Conservation (phyloP, 1,140 invertebrate species). For the Drosophila persimilis region DNA sequence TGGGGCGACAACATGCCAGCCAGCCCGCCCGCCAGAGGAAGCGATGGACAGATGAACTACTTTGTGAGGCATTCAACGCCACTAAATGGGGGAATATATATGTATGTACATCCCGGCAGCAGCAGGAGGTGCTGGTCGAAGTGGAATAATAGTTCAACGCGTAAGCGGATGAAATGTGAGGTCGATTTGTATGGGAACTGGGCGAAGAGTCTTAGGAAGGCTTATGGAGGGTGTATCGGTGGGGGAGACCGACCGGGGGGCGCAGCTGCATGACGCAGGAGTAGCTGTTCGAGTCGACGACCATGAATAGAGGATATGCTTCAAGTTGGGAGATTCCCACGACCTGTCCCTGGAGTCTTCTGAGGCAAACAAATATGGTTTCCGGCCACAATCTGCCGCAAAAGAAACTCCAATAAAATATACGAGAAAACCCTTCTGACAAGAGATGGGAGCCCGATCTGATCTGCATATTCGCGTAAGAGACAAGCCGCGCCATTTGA, state of each 20-base stretch:
- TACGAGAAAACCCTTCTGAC: too few relatives aligned
- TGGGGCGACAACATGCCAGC: constrained; percentile 23
- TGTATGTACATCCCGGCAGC: constrained; percentile 8
- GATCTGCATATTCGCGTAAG: constrained; percentile 35
- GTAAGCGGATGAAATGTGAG: constrained; percentile 38
- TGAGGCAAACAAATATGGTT: too few relatives aligned
- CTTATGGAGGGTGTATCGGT: too few relatives aligned
- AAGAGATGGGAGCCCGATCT: background rate
- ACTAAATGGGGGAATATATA: constrained; percentile 21
- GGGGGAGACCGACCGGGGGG: too few relatives aligned
- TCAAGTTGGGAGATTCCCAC: too few relatives aligned
- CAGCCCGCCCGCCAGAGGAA: constrained; percentile 7
- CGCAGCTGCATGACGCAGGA: too few relatives aligned
- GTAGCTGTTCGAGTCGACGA: too few relatives aligned
- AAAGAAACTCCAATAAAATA: too few relatives aligned
- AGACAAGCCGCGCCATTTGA: constrained; percentile 29
- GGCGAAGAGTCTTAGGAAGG: too few relatives aligned
- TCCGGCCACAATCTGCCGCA: too few relatives aligned
- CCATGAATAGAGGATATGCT: too few relatives aligned
- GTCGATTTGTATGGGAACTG: constrained; percentile 8
- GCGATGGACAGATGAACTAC: constrained; percentile 49
- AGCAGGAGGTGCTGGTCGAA: constrained; percentile 18
- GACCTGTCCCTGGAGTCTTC: too few relatives aligned
- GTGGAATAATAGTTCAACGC: constrained; percentile 20
- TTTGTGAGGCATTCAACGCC: constrained; percentile 49